Evolutionary conservation across 2,797 vertebrate species (phyloP).

Genomic region (Anas georgica): DNA sequence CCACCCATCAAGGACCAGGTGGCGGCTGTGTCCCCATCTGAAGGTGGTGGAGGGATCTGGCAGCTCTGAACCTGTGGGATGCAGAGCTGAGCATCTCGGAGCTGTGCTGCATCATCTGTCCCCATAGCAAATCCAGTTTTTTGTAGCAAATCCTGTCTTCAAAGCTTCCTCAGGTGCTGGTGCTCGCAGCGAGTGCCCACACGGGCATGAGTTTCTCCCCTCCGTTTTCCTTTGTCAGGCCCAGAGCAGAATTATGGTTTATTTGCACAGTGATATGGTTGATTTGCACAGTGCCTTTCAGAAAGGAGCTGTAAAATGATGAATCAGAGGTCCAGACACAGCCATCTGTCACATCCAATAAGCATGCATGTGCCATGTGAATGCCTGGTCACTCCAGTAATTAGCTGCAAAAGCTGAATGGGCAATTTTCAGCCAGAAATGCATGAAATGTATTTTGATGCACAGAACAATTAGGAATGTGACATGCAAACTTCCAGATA

Average conservation of each 20-base stretch:
- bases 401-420: slow-evolving; percentile 61
- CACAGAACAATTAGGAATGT: slow-evolving; percentile 50
- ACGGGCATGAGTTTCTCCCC: rapidly evolving
- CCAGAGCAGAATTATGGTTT: not conserved
- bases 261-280: not conserved
- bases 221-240: not conserved
- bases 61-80: rapidly evolving
- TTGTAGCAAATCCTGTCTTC: not conserved
- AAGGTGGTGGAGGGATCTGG: not conserved
- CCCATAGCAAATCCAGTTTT: not conserved
- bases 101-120: not conserved
- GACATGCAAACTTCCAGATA: slow-evolving; percentile 34
- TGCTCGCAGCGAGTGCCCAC: not conserved
- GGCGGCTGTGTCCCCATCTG: rapidly evolving
- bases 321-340: not conserved
- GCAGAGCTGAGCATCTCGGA: not conserved
- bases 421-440: slow-evolving; percentile 22
- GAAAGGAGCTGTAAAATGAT: slow-evolving; percentile 1
- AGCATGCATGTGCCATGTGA: not conserved
- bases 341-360: slow-evolving; percentile 16
- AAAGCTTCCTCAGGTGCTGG: not conserved
- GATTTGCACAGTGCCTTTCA: not conserved
- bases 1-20: rapidly evolving
- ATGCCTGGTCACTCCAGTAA: slow-evolving; percentile 53
- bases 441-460: slow-evolving; percentile 22